Base-by-base conservation (phyloP, 2,797 vertebrate genomes). In the Helostoma temminkii region DNA sequence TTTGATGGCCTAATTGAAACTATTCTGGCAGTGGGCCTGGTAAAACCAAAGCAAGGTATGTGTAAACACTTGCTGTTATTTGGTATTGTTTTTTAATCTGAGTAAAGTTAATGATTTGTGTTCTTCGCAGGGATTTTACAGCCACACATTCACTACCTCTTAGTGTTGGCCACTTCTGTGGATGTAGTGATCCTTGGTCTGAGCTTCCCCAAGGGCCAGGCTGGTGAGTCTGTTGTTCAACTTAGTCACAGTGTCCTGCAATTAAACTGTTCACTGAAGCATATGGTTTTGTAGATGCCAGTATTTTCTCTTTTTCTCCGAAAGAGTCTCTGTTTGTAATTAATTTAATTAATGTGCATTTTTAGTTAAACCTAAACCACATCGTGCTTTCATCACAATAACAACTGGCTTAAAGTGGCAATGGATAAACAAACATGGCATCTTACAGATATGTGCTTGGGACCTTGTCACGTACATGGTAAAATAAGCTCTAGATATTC, bases 1-100 rank as follows among this genome's bases (percentile, higher is more conserved):
- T 99, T 98, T 88, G 97, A 99, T 89, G 98, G 98, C 6, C 96
- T 99, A 47, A 99, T 96, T 93, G 98, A 99, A 93, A 98, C 97
- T 2, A 98, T 99, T 80, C 93, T 99, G 76, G 96, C 97, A 18
- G 98, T 98, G 4, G 98, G 97, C 3, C 94, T 99, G 28, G 98
- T 98, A 48, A 98, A 96, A 86, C 98, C 98, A 66, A 99, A 97
- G 81, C 84, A 91, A 93, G 98, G 98, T 98, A 92, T 87, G 30
- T 69, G 2, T 12, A 19, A 25, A 58, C 24, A 26, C 8, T 34
- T 22, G 4, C 12, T 1, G 48, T 19, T 3, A 9, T 7, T 18
- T 41, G 18, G 6, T n/a, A 41, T 28, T 12, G 14, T 21, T 10
- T 26, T 72, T 49, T 28, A 36, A 2, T 72, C 52, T 48, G 12